Base-by-base conservation (phyloP, 2,888 invertebrate species). In the Itoplectis maculator region DNA sequence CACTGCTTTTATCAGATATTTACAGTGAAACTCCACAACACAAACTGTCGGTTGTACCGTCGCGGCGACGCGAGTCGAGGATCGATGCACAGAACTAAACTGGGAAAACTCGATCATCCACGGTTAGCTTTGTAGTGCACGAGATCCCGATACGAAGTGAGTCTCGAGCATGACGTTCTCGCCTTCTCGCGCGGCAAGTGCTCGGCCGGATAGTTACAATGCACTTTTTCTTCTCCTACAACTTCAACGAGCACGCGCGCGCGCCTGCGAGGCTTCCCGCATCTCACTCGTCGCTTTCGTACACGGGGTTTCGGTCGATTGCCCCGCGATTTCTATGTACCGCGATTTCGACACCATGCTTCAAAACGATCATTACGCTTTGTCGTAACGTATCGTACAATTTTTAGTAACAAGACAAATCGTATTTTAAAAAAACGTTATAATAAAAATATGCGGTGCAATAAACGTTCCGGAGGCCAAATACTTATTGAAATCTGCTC, bases 61-160 rank as follows among this genome's bases (percentile, higher is more conserved):
- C 51, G 68, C 11, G 47, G 61, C 18, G 40, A 29, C 54, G 78
- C 75, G 78, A 82, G 77, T 77, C 73, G 80, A n/a, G 72, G 82
- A 87, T 86, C 86, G 86, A 87, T 87, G 82, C 79, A 85, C 87
- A 72, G 83, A 74, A 83, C 85, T 85, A 86, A 89, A 91, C 91
- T 90, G 89, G 86, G 85, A 81, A 83, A 81, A 86, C 84, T 87
- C 87, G 86, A 89, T 85, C 83, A 84, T 79, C 86, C 79, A 85
- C 81, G 78, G 85, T 85, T 59, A 81, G 84, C 65, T 82, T 66
- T 66, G 79, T 75, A 70, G 74, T 70, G 29, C 66, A 35, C 42
- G 68, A 61, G 66, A 70, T 73, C 75, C 51, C 47, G 56, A 74
- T 78, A 56, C 51, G 51, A 63, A 80, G 72, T 18, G 61, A 61